A percentile compares a stretch with the other conserved stretches of the same genome.
Conservation (phyloP, 2,888 invertebrate genomes). For the Leptinotarsa peninsularis region DNA sequence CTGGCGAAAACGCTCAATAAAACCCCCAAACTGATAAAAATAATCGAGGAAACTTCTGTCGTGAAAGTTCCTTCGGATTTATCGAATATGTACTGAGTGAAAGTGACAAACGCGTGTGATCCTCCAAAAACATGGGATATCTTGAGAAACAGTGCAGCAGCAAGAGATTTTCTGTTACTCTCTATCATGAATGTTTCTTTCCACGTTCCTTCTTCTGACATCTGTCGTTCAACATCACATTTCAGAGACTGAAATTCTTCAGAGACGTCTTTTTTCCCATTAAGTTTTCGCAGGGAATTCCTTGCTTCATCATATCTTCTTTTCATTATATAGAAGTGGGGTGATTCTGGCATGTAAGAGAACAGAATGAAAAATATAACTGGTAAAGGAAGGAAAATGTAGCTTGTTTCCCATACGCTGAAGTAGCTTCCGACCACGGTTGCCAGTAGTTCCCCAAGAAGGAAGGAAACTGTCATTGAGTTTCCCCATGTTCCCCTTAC, state of each 20-base stretch:
- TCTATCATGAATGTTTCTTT: conserved; percentile 54
- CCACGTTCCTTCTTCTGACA: conserved; percentile 57
- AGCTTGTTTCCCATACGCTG: conserved; percentile 68
- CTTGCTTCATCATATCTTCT: conserved; percentile 49
- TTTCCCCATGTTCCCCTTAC: conserved; percentile 59
- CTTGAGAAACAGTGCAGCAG: conserved; percentile 54
- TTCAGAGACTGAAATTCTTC: conserved; percentile 51
- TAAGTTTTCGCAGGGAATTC: conserved; percentile 49
- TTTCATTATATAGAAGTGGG: conserved; percentile 55
- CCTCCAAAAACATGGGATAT: conserved; percentile 56
- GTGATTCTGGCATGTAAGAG: conserved; percentile 72
- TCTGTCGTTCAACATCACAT: conserved; percentile 54
- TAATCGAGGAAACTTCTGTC: conserved; percentile 42
- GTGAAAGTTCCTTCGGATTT: conserved; percentile 55
- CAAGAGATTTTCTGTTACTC: conserved; percentile 55
- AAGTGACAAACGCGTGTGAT: conserved; percentile 52
- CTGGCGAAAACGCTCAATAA: conserved; percentile 47
- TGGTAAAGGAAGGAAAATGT: conserved; percentile 71
- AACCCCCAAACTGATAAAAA: conserved; percentile 42
- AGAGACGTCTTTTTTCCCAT: conserved; percentile 51
- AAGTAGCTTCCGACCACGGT: conserved; percentile 70
- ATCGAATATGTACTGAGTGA: conserved; percentile 58
- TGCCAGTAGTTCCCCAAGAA: conserved; percentile 54
- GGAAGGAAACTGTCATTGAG: conserved; percentile 48
- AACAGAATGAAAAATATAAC: conserved; percentile 70